A percentile compares a stretch with the other conserved stretches of the same genome.
These are phyloP conservation scores for Drosophila diplacantha DNA, from an alignment of 2,888 invertebrate species.

Conservation along the genomic window DNA sequence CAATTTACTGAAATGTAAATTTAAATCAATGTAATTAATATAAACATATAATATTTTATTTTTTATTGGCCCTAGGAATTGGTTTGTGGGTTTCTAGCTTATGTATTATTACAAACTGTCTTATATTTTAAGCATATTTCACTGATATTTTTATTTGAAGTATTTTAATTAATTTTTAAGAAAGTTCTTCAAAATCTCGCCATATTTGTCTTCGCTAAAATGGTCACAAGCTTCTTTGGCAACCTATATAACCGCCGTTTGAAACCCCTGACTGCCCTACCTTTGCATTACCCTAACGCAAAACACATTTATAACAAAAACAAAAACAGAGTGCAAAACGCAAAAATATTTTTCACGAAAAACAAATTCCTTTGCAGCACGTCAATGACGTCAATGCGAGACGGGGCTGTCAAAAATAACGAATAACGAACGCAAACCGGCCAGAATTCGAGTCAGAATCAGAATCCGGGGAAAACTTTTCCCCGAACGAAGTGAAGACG, in stretches of 20 bases:
- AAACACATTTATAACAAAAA: constrained; percentile 47
- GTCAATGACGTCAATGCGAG: constrained; percentile 68
- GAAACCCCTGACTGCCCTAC: background rate
- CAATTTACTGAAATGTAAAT: background rate
- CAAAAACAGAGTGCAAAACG: constrained; percentile 35
- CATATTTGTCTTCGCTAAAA: too few species aligned
- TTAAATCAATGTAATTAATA: too few species aligned
- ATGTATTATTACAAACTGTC: background rate
- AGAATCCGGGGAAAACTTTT: constrained; percentile 33
- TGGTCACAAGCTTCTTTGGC: too few species aligned
- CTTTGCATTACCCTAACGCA: constrained; percentile 16
- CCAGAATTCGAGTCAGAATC: constrained; percentile 16
- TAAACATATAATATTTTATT: too few species aligned
- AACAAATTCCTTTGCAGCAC: constrained; percentile 67
- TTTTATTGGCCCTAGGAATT: too few species aligned
- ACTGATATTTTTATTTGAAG: background rate
- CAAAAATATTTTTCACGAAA: constrained; percentile 67
- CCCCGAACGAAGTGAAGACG: background rate
- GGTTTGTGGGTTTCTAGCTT: background rate
- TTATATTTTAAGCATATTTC: background rate
- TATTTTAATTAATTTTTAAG: background rate
- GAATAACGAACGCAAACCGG: constrained; percentile 29
- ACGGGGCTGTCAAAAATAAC: constrained; percentile 53
- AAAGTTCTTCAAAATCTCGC: fast-evolving
- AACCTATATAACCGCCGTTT: background rate